A percentile compares a stretch with the other conserved stretches of the same genome.
Conservation (phyloP, 2,888 invertebrate genomes). For the Pelosia muscerda region DNA sequence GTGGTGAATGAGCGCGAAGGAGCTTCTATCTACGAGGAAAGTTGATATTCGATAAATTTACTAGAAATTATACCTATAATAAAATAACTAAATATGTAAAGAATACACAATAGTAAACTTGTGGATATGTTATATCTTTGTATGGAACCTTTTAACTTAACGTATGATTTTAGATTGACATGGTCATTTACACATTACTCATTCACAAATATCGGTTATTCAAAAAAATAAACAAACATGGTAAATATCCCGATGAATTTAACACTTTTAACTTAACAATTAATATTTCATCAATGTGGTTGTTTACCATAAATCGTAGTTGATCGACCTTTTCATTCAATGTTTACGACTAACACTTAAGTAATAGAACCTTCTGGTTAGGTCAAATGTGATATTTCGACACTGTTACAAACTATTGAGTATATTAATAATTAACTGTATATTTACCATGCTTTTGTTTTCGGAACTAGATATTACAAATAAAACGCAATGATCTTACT, state of each 20-base stretch:
- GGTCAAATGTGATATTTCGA: slow-evolving; percentile 2
- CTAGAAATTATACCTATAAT: background rate
- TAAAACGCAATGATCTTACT: too few relatives aligned
- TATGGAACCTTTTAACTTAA: background rate
- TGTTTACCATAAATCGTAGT: background rate
- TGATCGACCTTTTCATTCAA: slow-evolving; percentile 4
- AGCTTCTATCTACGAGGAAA: slow-evolving; percentile 37
- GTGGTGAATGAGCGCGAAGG: slow-evolving; percentile 55
- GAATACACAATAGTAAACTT: too few relatives aligned
- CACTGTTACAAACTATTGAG: background rate
- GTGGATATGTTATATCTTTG: too few relatives aligned
- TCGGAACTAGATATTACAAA: too few relatives aligned
- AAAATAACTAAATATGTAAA: slow-evolving; percentile 11
- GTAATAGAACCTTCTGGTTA: background rate
- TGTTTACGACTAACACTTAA: background rate
- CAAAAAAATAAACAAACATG: too few relatives aligned
- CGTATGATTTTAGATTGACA: background rate
- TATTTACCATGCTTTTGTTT: too few relatives aligned
- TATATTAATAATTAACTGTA: too few relatives aligned
- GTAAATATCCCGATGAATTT: too few relatives aligned
- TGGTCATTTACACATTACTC: background rate
- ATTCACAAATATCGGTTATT: too few relatives aligned
- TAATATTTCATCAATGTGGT: background rate
- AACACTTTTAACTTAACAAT: background rate
- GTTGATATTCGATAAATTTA: slow-evolving; percentile 25